Evolutionary conservation across 2,888 invertebrate genomes (phyloP), one percentile per base, ranked within the genome.

Genomic region (Elmis aenea): DNA sequence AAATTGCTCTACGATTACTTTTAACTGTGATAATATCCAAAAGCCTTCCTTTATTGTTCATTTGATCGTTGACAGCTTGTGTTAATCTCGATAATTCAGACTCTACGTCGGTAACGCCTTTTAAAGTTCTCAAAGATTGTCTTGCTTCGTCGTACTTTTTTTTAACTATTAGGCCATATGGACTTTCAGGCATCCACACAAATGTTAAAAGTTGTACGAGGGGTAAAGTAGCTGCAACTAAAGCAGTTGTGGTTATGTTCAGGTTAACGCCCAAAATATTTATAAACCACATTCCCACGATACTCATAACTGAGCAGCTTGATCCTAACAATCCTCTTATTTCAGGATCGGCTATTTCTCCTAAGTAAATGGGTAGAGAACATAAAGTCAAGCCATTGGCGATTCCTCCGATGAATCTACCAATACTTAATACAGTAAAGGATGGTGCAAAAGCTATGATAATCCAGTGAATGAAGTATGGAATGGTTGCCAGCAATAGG

Each of bases 161-260:
- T 23, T 57, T 64, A 33, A 66, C 60, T n/a, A 71, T 50, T 36
- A 64, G 53, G 48, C 62, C 71, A 32, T 74, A 68, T 0, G 79
- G 78, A 2, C 74, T 72, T 66, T 84, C 83, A n/a, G 83, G 83
- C 59, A 81, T 69, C 60, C 75, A 76, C 24, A 74, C 63, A 59
- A 80, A 76, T n/a, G 72, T 67, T 13, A 76, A 34, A 22, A 79
- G 61, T 51, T 77, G 73, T 27, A 74, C 52, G 13, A 77, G 61
- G 3, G 80, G 76, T 37, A 78, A 67, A 46, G 73, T 59, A 49
- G 76, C 67, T 53, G 77, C 77, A 60, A 76, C 69, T 30, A 68
- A 64, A 33, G 75, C 76, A 45, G 76, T 63, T 11, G 61, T 62
- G 42, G 58, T 60, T 65, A 77, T 73, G 44, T 69, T 62, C 14